These are phyloP conservation scores for Hyles vespertilio DNA, from an alignment of 1,140 invertebrate species.

Conservation along the genomic window DNA sequence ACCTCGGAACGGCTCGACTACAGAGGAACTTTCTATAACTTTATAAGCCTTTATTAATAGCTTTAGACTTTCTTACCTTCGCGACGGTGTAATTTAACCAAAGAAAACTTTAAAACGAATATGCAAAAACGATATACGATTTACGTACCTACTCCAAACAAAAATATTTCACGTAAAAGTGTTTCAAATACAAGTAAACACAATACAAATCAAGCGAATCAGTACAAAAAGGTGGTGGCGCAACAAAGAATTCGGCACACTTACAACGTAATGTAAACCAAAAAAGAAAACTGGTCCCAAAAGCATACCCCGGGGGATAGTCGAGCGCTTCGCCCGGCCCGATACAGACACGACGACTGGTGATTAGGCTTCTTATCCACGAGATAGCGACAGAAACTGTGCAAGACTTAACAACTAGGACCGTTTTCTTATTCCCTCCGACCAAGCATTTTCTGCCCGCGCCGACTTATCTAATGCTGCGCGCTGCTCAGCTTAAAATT, in stretches of 20 bases:
- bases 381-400: conserved; percentile 74
- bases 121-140: neutral
- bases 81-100: neutral
- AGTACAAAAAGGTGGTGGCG: conserved; percentile 52
- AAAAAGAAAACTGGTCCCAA: conserved; percentile 72
- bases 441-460: conserved; percentile 61
- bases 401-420: conserved; percentile 75
- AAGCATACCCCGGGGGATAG: conserved; percentile 65
- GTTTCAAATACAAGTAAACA: conserved; percentile 28
- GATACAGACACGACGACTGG: conserved; percentile 73
- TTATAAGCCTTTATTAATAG: conserved; percentile 68
- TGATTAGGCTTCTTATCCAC: conserved; percentile 74
- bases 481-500: conserved; percentile 60
- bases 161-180: conserved; percentile 13
- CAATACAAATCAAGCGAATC: conserved; percentile 49
- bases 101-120: neutral
- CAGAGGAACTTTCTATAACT: conserved; percentile 61
- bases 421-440: conserved; percentile 70
- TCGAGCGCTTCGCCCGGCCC: conserved; percentile 58
- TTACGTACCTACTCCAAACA: neutral
- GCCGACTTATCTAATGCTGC: conserved; percentile 67
- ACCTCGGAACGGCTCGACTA: conserved; percentile 47
- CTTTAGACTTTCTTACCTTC: conserved; percentile 33
- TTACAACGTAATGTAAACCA: conserved; percentile 71
- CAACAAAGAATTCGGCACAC: conserved; percentile 70